phyloP scores from a whole-genome alignment of 1,140 invertebrate species.

The Drosophila ohnishii region DNA sequence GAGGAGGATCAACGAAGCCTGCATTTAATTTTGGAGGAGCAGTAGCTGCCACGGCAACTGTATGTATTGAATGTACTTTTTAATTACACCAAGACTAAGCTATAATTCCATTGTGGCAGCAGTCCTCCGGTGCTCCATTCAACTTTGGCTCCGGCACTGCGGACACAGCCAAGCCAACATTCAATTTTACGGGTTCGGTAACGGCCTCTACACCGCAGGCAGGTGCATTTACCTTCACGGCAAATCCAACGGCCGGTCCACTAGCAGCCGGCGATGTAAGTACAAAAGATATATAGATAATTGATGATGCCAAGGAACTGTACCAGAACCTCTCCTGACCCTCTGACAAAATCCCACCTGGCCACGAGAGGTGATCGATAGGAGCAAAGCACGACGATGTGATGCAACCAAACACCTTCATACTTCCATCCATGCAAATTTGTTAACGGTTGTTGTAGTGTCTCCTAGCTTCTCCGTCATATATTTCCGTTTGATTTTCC shows the following conservation, averaged over 20 bases:
- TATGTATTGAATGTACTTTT: constrained; percentile 22
- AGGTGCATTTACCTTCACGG: constrained; percentile 57
- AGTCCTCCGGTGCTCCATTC: constrained; percentile 36
- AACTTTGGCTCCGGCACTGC: constrained; percentile 47
- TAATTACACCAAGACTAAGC: neutral
- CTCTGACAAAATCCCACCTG: neutral
- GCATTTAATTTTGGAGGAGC: constrained; percentile 63
- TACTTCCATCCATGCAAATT: constrained; percentile 35
- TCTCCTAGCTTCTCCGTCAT: constrained; percentile 30
- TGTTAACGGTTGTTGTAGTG: constrained; percentile 49
- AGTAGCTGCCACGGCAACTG: constrained; percentile 25
- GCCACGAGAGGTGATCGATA: constrained; percentile 9
- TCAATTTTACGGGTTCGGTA: constrained; percentile 58
- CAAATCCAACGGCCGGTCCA: constrained; percentile 14
- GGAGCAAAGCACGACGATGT: constrained; percentile 20
- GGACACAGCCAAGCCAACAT: constrained; percentile 42
- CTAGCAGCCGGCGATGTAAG: constrained; percentile 44
- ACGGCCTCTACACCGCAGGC: constrained; percentile 33
- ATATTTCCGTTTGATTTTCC: constrained; percentile 10
- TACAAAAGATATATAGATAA: neutral
- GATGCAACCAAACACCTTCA: constrained; percentile 8
- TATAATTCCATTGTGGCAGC: no score
- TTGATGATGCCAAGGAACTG: neutral
- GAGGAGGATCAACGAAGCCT: constrained; percentile 27
- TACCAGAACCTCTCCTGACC: neutral